A percentile compares a stretch with the other conserved stretches of the same genome.
These are phyloP conservation scores for Rhinoderma darwinii DNA, from an alignment of 2,113 vertebrate genomes.

Conservation along the genomic window DNA sequence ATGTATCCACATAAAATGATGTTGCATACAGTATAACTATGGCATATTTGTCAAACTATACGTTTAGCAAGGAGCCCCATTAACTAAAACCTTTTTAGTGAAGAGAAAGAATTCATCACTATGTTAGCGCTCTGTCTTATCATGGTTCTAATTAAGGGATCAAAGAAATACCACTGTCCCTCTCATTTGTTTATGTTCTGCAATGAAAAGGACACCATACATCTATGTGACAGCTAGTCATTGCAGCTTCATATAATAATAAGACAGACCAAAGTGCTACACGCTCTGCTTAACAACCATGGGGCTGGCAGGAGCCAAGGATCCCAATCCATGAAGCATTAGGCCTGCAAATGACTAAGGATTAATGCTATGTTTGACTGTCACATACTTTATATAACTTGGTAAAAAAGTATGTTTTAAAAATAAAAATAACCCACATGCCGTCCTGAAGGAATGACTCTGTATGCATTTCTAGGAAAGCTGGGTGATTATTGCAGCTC, in stretches of 20 bases:
- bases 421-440: too few relatives aligned
- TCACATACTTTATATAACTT: background rate
- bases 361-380: background rate
- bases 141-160: conserved; percentile 77
- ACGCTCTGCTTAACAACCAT: conserved; percentile 46
- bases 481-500: too few relatives aligned
- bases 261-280: conserved; percentile 65
- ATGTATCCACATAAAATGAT: background rate
- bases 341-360: background rate
- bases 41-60: conserved; percentile 13
- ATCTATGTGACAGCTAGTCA: conserved; percentile 81
- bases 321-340: background rate
- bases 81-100: conserved; percentile 42
- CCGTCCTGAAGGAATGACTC: too few relatives aligned
- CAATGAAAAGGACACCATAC: conserved; percentile 75
- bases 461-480: too few relatives aligned
- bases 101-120: conserved; percentile 70
- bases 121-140: conserved; percentile 63
- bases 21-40: background rate
- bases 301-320: conserved; percentile 42
- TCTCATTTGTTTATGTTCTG: conserved; percentile 72
- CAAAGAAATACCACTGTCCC: conserved; percentile 72
- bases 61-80: background rate
- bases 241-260: conserved; percentile 69
- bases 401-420: too few relatives aligned